Base-by-base conservation (phyloP, 2,113 vertebrate species). In the Carassius carassius region DNA sequence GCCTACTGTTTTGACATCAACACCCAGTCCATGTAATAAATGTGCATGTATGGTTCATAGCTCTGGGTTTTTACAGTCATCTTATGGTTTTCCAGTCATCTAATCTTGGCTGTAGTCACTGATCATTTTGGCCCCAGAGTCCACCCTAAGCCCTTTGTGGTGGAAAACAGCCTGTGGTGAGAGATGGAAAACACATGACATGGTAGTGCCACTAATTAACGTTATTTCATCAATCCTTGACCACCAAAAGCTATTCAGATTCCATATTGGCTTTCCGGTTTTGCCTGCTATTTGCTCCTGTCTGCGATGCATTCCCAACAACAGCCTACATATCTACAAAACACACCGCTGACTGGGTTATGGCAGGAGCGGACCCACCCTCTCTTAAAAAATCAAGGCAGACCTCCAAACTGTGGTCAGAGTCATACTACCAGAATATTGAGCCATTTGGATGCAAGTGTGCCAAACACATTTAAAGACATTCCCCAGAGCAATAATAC, bases 211-310 rank as follows among this genome's bases (percentile, higher is more conserved):
- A 72, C 91, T 90, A 93, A 93, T 92, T 87, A 91, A 90, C 91
- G 87, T 92, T 90, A 90, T 91, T 81, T 92, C 90, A 92, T 92
- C 90, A 92, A 88, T 89, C 89, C 23, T 81, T 44, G 79, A 91
- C 91, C 90, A 89, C 90, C 86, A 85, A 91, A 72, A 87, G 88
- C 83, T 82, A 90, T 90, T 85, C 81, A 76, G 81, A 90, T 87
- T 88, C 90, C 88, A 89, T 90, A 91, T 92, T 93, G 90, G 89
- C 89, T 91, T 93, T 92, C 91, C 91, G 91, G 87, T 91, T 91
- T 92, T 91, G 84, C 82, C 90, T 90, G 60, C 58, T 10, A 21
- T 37, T 84, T 83, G 88, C 76, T 79, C 86, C 87, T 89, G 89
- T 92, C 91, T 94, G 92, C 87, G 84, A 91, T 92, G 82, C 29